Evolutionary conservation across 2,113 vertebrate genomes (phyloP), one percentile per base, ranked within the genome.

Genomic region (Typhlomys cinereus): DNA sequence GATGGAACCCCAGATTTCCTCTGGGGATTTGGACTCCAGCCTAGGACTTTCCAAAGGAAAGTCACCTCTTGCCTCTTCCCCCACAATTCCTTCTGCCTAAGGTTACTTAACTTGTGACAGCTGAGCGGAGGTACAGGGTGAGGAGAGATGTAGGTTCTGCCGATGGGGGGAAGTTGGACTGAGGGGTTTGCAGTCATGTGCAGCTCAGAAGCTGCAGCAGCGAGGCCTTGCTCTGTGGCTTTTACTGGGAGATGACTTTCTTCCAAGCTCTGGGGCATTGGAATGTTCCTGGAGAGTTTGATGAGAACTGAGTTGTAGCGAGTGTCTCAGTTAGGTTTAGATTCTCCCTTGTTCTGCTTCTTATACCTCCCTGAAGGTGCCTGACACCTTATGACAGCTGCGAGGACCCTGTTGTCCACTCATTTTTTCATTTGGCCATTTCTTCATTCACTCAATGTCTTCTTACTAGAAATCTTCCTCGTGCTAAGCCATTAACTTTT

Each of bases 401-500:
- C 34, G 5, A 46, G 75, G 21, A 57, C 29, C 46, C 8, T 57
- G 20, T 34, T 29, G 29, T 27, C 74, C 25, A 52, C 57, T 44
- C 46, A n/a, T n/a, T n/a, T n/a, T n/a, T n/a, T n/a, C 41, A 44
- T 46, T 64, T 66, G 36, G 3, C 54, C 61, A 14, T 85, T 81
- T 78, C 74, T 79, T 39, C 88, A 44, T 64, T 39, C 48, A 62
- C 61, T 48, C 46, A 8, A 17, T 69, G 69, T 44, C n/a, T 87
- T 91, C 44, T 67, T 27, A 46, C 17, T 74, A 69, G 29, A 76
- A 76, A 64, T 64, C 52, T 62, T 78, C 67, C 90, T 88, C 39
- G 46, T 62, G 66, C 50, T 64, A 61, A 94, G 71, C 62, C 17
- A 17, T 57, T 85, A 73, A 67, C 54, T 85, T 94, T 88, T 36